Evolutionary conservation across 2,888 invertebrate genomes (phyloP), one percentile per base, ranked within the genome.

Genomic region (Aphodius sticticus): DNA sequence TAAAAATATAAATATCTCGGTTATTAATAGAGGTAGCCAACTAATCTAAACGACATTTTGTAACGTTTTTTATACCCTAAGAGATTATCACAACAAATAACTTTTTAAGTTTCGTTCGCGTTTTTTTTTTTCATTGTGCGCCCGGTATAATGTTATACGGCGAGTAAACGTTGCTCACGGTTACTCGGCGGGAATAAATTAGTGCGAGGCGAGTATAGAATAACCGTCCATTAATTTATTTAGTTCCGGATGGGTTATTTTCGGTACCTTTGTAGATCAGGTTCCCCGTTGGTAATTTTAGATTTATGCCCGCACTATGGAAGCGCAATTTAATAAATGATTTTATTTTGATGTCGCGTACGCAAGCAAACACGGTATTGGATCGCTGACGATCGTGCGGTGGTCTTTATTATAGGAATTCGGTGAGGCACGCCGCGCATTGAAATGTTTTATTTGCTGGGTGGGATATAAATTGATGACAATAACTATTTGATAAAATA

Each of bases 191-290:
- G 35, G 74, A 74, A 74, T 74, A 74, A 74, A 74, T 74, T 74
- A 74, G 35, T n/a, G 37, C 74, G 74, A 12, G n/a, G 37, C 74
- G 74, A 12, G 74, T 74, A 74, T 74, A 74, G 74, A 74, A 74
- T 74, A 36, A 26, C 74, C 74, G 35, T 35, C n/a, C 36, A n/a
- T 74, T 74, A 74, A 74, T 74, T 74, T 74, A 74, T 74, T 74
- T 74, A 74, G 74, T 35, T 74, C 9, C 74, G 35, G 37, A n/a
- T 37, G 26, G 37, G 37, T 74, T 74, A 53, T 53, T 53, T 26
- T 53, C 53, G 53, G 53, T 53, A 53, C 53, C 53, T 53, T 53
- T 53, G 53, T 53, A 53, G 53, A 53, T 53, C 53, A 9, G 53
- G 53, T 7, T 7, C 12, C 53, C 53, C 53, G 53, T 2, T 5